Evolutionary conservation across 2,888 invertebrate genomes (phyloP), one percentile per base, ranked within the genome.

Genomic region (Ischnura elegans): DNA sequence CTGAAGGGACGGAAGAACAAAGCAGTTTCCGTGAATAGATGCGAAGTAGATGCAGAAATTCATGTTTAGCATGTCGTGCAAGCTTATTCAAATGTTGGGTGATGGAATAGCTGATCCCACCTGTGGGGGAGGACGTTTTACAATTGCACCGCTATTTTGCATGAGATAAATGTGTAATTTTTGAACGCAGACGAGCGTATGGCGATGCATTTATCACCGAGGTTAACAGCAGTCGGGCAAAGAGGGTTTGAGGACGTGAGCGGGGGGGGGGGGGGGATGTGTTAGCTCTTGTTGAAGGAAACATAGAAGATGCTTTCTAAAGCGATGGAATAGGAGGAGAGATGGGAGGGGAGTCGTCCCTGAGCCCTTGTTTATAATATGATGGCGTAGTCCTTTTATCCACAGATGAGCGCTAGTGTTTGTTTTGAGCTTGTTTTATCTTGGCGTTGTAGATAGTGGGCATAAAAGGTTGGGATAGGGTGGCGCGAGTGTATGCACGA

Each of bases 341-440:
- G n/a, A n/a, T n/a, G n/a, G n/a, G n/a, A n/a, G n/a, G n/a, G n/a
- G 4, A 29, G 76, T 13, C 6, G 36, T n/a, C 76, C 76, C 76
- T 10, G 36, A 76, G 76, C 29, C 76, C 76, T 36, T 76, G 76
- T 76, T 76, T 76, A 36, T 76, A 76, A 76, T 76, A 76, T 13
- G 76, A 76, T 6, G 25, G 76, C 13, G 36, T 76, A 76, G 76
- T 36, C 76, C 76, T 76, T 10, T 76, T 76, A 76, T 76, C 76
- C 76, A 10, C 36, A 76, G 6, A 36, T 76, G 29, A 36, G 36
- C 61, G 55, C 43, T 6, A 61, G 42, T 25, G 87, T 87, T 90
- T 90, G 90, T 42, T 45, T 90, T 61, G 36, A 42, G 90, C 61
- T 61, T 61, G 43, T 90, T 90, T 90, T 90, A 42, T 87, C 47